These are phyloP conservation scores for Drosophila quasianomalipes DNA, from an alignment of 2,888 invertebrate genomes.

Conservation along the genomic window DNA sequence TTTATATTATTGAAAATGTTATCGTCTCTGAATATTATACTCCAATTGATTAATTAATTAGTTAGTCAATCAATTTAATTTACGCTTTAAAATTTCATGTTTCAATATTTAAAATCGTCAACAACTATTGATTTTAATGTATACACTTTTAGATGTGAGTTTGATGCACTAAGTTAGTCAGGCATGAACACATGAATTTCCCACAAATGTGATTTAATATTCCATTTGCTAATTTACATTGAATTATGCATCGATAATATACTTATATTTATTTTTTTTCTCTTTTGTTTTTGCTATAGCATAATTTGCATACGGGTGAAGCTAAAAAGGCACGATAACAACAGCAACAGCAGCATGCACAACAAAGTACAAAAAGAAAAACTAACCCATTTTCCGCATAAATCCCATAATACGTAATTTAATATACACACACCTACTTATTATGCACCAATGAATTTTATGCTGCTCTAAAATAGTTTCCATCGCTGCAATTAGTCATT, in stretches of 20 bases:
- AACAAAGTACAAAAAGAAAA: constrained; percentile 15
- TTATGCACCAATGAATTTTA: constrained; percentile 6
- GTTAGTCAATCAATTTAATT: not conserved
- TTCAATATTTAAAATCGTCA: not conserved
- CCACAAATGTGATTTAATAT: constrained; percentile 34
- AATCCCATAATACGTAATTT: constrained; percentile 18
- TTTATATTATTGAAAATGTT: not conserved
- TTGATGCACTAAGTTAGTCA: constrained; percentile 2
- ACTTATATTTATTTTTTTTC: not conserved
- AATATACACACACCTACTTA: constrained; percentile 16
- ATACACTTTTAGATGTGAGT: not conserved
- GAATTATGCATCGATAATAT: constrained; percentile 33
- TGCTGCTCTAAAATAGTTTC: constrained; percentile 11
- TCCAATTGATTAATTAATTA: not conserved
- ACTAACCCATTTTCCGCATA: constrained; percentile 20
- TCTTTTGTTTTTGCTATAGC: constrained; percentile 8
- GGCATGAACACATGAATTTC: constrained; percentile 32
- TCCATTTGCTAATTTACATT: constrained; percentile 51
- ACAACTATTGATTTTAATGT: not conserved
- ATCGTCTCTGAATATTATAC: not conserved
- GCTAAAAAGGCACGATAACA: not conserved
- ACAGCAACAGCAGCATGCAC: not conserved
- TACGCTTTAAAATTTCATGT: not conserved
- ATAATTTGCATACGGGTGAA: constrained; percentile 43
- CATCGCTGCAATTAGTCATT: constrained; percentile 40